A percentile compares a stretch with the other conserved stretches of the same genome.
These are phyloP conservation scores for Subacronicta megacephala DNA, from an alignment of 2,888 invertebrate species.

Conservation along the genomic window DNA sequence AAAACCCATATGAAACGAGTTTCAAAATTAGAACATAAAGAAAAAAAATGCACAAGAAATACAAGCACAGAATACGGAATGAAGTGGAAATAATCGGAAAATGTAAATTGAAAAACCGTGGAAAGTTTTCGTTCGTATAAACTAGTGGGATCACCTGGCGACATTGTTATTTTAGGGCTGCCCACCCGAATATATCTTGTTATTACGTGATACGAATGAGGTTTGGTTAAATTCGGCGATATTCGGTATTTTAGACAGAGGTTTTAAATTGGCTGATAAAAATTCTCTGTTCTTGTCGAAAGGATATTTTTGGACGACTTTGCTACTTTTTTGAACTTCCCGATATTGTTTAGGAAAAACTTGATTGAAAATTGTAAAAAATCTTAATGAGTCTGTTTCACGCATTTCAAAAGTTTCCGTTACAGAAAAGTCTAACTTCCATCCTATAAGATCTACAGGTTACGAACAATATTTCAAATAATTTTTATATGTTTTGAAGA, in stretches of 20 bases:
- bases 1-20: slow-evolving; percentile 10
- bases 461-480: too few species aligned
- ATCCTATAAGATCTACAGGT: too few species aligned
- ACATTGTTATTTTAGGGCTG: slow-evolving; percentile 50
- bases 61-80: slow-evolving; percentile 65
- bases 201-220: slow-evolving; percentile 51
- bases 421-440: too few species aligned
- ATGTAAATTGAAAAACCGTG: slow-evolving; percentile 69
- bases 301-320: neutral
- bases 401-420: too few species aligned
- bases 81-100: slow-evolving; percentile 64
- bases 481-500: too few species aligned
- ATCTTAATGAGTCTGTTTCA: too few species aligned
- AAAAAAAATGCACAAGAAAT: slow-evolving; percentile 38
- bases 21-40: slow-evolving; percentile 31
- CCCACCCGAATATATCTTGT: slow-evolving; percentile 52
- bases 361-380: too few species aligned
- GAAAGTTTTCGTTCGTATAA: slow-evolving; percentile 62
- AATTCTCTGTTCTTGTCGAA: neutral
- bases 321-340: too few species aligned
- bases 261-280: slow-evolving; percentile 19
- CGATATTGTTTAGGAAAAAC: too few species aligned
- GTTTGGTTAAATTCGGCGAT: slow-evolving; percentile 17
- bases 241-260: slow-evolving; percentile 12
- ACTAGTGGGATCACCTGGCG: slow-evolving; percentile 64